phyloP scores from a whole-genome alignment of 2,888 invertebrate genomes.

The Tipula helvola region DNA sequence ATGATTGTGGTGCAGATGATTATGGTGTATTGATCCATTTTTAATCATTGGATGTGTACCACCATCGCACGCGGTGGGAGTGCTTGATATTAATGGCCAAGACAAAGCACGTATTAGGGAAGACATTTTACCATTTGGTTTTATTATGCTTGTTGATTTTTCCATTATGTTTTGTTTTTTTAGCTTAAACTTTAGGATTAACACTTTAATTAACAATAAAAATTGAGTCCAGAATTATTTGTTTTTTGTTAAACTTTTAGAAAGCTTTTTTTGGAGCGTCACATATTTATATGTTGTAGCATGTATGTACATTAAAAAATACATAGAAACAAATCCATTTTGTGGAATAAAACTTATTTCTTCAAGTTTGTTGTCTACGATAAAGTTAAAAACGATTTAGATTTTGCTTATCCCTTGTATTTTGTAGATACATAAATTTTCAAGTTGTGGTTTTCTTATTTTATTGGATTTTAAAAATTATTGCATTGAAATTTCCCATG shows the following conservation, averaged over 20 bases:
- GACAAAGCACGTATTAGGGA: constrained; percentile 14
- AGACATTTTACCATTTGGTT: constrained; percentile 11
- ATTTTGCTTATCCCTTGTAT: background rate
- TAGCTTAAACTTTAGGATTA: background rate
- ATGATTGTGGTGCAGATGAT: background rate
- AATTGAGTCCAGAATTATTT: background rate
- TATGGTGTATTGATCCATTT: background rate
- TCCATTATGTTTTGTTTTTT: background rate
- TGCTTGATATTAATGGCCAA: constrained; percentile 14
- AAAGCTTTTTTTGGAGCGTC: background rate
- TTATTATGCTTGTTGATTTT: background rate
- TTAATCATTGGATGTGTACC: background rate
- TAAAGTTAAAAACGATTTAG: background rate
- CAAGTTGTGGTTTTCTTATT: background rate
- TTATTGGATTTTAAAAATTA: background rate
- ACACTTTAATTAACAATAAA: background rate
- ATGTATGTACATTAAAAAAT: background rate
- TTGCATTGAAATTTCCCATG: background rate
- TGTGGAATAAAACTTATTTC: background rate
- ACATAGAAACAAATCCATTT: background rate
- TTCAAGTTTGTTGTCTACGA: background rate
- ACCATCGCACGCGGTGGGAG: constrained; percentile 7
- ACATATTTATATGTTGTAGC: background rate
- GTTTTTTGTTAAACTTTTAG: background rate
- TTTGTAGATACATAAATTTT: background rate